Base-by-base conservation (phyloP, 2,113 vertebrate genomes). In the Syngnathus scovelli region DNA sequence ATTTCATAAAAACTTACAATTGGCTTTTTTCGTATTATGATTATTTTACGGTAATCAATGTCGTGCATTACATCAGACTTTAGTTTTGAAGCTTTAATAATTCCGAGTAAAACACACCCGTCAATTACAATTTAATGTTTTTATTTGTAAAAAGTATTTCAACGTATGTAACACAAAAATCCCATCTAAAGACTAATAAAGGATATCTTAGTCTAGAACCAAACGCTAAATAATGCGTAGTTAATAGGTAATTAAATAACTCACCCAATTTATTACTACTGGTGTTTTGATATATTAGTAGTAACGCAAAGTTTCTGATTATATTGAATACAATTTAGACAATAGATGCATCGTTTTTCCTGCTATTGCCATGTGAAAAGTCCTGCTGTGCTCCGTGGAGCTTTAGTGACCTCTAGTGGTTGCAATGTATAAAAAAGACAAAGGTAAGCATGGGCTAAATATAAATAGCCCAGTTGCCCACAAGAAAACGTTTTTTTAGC, bases 381-480 rank as follows among this genome's bases (percentile, higher is more conserved):
- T 7, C 44, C 0, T 1, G 19, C 19, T 37, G 36, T 19, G 54
- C 66, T 70, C 6, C 62, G 2, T 56, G 78, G 80, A 73, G 51
- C 74, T 74, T 74, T 70, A 77, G 36, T 18, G 85, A 69, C 79
- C 77, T 87, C 88, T 80, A 74, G 74, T 67, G 88, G 83, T 12
- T 1, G 19, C 1, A 38, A 5, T 0, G 0, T 0, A 67, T 2
- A 10, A n/a, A 33, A 18, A 38, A 0, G 12, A 1, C 19, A 11
- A 1, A 39, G 6, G 37, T 19, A 4, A 38, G 1, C 13, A 2
- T 19, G 10, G 23, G 48, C 48, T 7, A 2, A n/a, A 2, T 51
- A n/a, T 7, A 2, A n/a, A 2, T 51, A n/a, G 44, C 44, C 15
- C 44, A 48, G 5, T 0, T 48, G 15, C 6, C 38, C 6, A 33